Percentiles rank a stretch among this genome's conserved stretches.
Conservation (phyloP, 2,888 invertebrate species). For the Drosophila emarginata region DNA sequence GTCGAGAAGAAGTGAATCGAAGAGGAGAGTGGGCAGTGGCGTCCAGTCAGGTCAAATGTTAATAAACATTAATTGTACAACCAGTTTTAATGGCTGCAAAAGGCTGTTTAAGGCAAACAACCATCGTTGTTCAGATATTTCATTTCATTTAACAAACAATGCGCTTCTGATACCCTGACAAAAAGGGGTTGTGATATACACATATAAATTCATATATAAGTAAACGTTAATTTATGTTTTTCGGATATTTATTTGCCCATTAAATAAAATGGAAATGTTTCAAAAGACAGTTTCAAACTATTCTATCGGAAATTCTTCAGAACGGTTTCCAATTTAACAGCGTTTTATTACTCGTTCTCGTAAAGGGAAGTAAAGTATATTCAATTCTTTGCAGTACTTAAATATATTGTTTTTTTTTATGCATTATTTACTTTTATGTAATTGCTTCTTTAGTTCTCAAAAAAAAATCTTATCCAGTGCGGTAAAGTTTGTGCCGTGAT, state of each 20-base stretch:
- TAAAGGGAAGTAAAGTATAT: too few relatives aligned
- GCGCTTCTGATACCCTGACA: conserved; percentile 23
- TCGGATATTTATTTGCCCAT: background rate
- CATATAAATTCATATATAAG: too few relatives aligned
- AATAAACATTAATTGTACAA: conserved; percentile 75
- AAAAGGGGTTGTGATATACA: background rate
- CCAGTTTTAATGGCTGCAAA: conserved; percentile 44
- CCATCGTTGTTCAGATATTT: conserved; percentile 17
- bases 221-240: background rate
- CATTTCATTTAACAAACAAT: conserved; percentile 26
- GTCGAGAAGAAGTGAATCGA: background rate
- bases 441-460: too few relatives aligned
- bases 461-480: too few relatives aligned
- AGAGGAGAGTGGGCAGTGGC: conserved; percentile 24
- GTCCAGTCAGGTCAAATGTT: conserved; percentile 54
- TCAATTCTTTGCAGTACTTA: too few relatives aligned
- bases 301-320: background rate
- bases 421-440: too few relatives aligned
- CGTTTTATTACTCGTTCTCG: too few relatives aligned
- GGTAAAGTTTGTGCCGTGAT: too few relatives aligned
- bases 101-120: background rate
- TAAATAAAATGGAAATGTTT: background rate
- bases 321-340: too few relatives aligned
- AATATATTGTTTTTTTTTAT: background rate
- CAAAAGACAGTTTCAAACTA: too few relatives aligned